A percentile compares a stretch with the other conserved stretches of the same genome.
These are phyloP conservation scores for Rhagium mordax DNA, from an alignment of 2,888 invertebrate genomes.

Conservation along the genomic window DNA sequence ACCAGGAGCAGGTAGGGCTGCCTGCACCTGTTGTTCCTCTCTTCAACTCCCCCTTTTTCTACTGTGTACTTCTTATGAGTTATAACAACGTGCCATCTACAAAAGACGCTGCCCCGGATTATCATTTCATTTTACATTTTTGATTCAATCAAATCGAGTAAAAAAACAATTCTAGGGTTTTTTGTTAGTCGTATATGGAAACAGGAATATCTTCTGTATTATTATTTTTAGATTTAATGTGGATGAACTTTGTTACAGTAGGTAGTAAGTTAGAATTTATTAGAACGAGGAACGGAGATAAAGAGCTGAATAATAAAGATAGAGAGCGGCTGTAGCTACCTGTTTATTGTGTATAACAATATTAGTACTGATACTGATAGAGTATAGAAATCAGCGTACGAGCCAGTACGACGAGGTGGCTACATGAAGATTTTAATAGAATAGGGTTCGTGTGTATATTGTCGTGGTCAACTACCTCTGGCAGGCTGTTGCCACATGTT, in stretches of 20 bases:
- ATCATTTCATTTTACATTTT: neutral
- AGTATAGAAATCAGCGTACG: conserved; percentile 50
- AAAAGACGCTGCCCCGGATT: neutral
- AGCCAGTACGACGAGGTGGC: no score
- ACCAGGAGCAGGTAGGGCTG: conserved; percentile 63
- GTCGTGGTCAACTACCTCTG: conserved; percentile 67
- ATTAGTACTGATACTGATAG: conserved; percentile 19
- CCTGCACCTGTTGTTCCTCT: conserved; percentile 66
- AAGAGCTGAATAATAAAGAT: no score
- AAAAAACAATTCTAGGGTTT: neutral
- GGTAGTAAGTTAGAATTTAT: no score
- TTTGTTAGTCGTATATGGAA: neutral
- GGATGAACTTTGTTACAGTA: no score
- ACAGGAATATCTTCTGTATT: neutral
- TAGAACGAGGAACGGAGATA: no score
- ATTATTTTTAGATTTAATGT: no score
- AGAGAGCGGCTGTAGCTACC: neutral
- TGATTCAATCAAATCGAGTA: neutral
- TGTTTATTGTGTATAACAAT: conserved; percentile 14
- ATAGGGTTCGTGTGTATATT: conserved; percentile 63
- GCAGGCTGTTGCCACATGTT: conserved; percentile 64
- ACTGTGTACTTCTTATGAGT: conserved; percentile 6
- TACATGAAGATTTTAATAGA: conserved; percentile 62
- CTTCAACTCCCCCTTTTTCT: conserved; percentile 54
- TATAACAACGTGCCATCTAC: conserved; percentile 9